These are phyloP conservation scores for Mesembrinibis cayennensis DNA, from an alignment of 2,113 vertebrate genomes.

Conservation along the genomic window DNA sequence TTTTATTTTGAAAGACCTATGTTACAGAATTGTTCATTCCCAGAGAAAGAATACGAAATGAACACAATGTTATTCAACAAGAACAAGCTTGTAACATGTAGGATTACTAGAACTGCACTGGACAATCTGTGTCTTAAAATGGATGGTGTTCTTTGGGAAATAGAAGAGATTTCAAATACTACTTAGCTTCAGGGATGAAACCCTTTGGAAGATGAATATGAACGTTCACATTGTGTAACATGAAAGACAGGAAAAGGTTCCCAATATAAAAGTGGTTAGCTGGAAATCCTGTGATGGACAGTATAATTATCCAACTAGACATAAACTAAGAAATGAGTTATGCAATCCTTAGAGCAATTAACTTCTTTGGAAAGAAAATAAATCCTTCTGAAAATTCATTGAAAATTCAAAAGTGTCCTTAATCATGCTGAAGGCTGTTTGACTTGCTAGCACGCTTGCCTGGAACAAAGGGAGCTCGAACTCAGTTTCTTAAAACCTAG, in stretches of 20 bases:
- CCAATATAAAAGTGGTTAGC: background rate
- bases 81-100: conserved; percentile 61
- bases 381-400: background rate
- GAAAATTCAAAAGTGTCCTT: background rate
- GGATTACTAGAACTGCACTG: conserved; percentile 72
- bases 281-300: background rate
- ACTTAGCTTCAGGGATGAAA: conserved; percentile 18
- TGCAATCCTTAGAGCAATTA: background rate
- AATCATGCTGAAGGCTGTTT: background rate
- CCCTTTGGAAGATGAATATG: conserved; percentile 19
- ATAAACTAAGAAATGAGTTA: background rate
- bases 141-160: conserved; percentile 50
- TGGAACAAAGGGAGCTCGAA: background rate
- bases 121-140: conserved; percentile 57
- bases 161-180: conserved; percentile 27
- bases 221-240: conserved; percentile 6
- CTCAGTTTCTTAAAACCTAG: background rate
- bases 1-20: conserved; percentile 51
- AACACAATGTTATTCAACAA: conserved; percentile 69
- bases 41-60: conserved; percentile 70
- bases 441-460: background rate
- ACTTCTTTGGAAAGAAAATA: background rate
- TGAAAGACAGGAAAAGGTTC: background rate
- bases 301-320: background rate
- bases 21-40: conserved; percentile 74